A percentile compares a stretch with the other conserved stretches of the same genome.
These are phyloP conservation scores for Venustaconcha ellipsiformis DNA, from an alignment of 1,140 invertebrate species.

Conservation along the genomic window DNA sequence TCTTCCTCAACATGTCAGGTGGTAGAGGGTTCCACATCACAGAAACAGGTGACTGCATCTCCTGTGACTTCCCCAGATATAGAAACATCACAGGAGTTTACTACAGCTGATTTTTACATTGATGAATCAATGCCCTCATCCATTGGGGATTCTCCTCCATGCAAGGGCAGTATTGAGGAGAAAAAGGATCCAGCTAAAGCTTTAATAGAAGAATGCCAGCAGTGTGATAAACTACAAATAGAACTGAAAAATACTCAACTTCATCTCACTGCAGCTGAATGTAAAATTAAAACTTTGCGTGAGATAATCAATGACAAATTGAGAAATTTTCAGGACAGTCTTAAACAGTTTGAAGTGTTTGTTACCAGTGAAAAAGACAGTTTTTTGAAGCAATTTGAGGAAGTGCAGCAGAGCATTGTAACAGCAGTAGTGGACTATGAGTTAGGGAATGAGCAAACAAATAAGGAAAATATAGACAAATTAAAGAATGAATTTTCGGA, in stretches of 20 bases:
- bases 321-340: conserved; percentile 22
- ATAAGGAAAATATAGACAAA: conserved; percentile 12
- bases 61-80: conserved; percentile 52
- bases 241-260: conserved; percentile 17
- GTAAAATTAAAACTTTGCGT: too few relatives aligned
- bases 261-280: too few relatives aligned
- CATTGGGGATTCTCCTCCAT: conserved; percentile 63
- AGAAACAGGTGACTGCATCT: neutral
- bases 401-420: conserved; percentile 10
- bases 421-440: conserved; percentile 7
- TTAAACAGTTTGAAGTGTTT: conserved; percentile 32
- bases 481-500: conserved; percentile 1
- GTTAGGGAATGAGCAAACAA: neutral
- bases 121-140: conserved; percentile 79
- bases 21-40: too few relatives aligned
- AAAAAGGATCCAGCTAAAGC: conserved; percentile 26
- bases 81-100: conserved; percentile 74
- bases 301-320: conserved; percentile 23
- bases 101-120: conserved; percentile 86
- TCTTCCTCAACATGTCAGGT: neutral
- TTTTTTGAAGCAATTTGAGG: conserved; percentile 17
- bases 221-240: conserved; percentile 22
- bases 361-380: conserved; percentile 19
- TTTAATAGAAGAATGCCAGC: conserved; percentile 37
- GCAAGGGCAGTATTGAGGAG: conserved; percentile 24